Conservation (phyloP, 2,797 vertebrate genomes). For the Momotus momota region DNA sequence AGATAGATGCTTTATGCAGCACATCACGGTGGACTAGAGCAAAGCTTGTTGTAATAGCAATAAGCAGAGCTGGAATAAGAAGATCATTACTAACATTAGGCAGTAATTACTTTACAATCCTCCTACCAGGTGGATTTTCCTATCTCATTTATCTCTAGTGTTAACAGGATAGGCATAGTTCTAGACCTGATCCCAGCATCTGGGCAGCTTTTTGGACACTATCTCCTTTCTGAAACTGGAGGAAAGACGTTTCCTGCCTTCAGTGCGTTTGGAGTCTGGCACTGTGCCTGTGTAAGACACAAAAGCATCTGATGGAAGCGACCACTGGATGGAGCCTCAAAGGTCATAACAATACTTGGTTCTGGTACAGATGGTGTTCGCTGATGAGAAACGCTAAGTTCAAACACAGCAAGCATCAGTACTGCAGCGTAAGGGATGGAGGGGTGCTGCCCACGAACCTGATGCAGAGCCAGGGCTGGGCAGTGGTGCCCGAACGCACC, state of each 20-base stretch:
- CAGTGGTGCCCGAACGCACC: neutral
- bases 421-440: neutral
- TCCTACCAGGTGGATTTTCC: neutral
- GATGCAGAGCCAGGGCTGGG: neutral
- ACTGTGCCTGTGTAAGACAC: neutral
- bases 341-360: neutral
- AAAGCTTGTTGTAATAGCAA: constrained; percentile 15
- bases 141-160: neutral
- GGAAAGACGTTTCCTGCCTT: neutral
- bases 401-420: neutral
- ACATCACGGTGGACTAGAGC: constrained; percentile 24
- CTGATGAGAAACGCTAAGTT: neutral
- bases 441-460: neutral
- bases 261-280: neutral
- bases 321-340: constrained; percentile 59
- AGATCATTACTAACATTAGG: neutral
- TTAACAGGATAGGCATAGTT: constrained; percentile 3
- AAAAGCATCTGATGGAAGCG: constrained; percentile 11
- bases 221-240: neutral
- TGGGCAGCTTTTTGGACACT: neutral
- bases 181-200: neutral
- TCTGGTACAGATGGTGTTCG: neutral
- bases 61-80: constrained; percentile 33
- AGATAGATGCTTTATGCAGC: constrained; percentile 32
- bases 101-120: constrained; percentile 22